Percentiles rank a stretch among this genome's conserved stretches.
Evolutionary conservation across 2,888 invertebrate species (phyloP).

Genomic region (Nomada hirtipes): DNA sequence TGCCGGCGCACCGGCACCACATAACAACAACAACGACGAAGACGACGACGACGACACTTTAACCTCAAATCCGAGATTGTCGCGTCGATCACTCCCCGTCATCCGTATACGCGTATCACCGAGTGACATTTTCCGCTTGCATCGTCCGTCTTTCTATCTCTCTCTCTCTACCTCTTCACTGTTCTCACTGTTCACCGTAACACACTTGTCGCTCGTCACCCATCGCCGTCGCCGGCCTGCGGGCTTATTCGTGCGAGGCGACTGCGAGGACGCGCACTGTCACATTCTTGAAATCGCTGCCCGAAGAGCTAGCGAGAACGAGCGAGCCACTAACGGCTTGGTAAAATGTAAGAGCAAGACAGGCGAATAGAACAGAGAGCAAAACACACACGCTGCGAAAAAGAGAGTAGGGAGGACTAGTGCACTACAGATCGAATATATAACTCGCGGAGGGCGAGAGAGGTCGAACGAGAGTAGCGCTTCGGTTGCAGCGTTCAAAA

Average conservation of each 20-base stretch:
- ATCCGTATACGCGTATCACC: slow-evolving; percentile 71
- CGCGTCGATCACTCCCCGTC: slow-evolving; percentile 72
- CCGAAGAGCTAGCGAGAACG: slow-evolving; percentile 53
- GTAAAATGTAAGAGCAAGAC: slow-evolving; percentile 29
- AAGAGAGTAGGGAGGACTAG: slow-evolving; percentile 56
- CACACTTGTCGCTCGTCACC: slow-evolving; percentile 62
- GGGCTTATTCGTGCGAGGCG: slow-evolving; percentile 72
- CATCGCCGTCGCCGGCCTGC: slow-evolving; percentile 72
- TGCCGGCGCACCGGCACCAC: slow-evolving; percentile 75
- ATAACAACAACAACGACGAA: slow-evolving; percentile 54
- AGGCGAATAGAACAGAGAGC: slow-evolving; percentile 22
- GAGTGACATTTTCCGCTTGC: slow-evolving; percentile 73
- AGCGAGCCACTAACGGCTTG: slow-evolving; percentile 18
- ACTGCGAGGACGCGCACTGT: slow-evolving; percentile 77
- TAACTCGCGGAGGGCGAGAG: slow-evolving; percentile 70
- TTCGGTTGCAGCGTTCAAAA: slow-evolving; percentile 49
- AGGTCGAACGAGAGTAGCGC: slow-evolving; percentile 63
- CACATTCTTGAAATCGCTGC: slow-evolving; percentile 78
- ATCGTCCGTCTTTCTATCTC: slow-evolving; percentile 64
- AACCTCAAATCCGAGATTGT: slow-evolving; percentile 69
- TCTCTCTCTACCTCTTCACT: slow-evolving; percentile 24
- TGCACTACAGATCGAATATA: slow-evolving; percentile 57
- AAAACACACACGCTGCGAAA: slow-evolving; percentile 34
- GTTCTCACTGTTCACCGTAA: slow-evolving; percentile 60
- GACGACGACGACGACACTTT: slow-evolving; percentile 63